phyloP scores from a whole-genome alignment of 2,888 invertebrate species.

The Euplagia quadripunctaria region DNA sequence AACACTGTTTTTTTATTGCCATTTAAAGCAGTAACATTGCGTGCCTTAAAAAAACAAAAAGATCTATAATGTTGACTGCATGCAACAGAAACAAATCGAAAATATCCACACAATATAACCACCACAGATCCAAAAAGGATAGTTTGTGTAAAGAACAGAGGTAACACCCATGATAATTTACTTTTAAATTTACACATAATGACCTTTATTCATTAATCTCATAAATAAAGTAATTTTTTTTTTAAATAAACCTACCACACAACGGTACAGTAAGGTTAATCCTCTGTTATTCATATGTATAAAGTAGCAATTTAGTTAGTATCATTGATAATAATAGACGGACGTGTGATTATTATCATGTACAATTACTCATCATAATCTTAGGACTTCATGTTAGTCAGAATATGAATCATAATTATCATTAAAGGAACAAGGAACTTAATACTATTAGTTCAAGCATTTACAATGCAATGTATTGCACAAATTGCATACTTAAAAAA shows the following conservation, averaged over 20 bases:
- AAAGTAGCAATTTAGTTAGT: not conserved
- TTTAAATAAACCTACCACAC: too few species aligned
- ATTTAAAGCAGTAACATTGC: not conserved
- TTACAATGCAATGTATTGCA: not conserved
- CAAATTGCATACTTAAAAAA: not conserved
- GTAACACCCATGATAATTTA: not conserved
- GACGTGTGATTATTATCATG: not conserved
- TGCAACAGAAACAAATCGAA: too few species aligned
- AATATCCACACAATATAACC: too few species aligned
- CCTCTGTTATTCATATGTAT: not conserved
- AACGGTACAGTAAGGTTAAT: not conserved
- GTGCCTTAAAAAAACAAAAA: not conserved
- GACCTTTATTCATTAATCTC: not conserved
- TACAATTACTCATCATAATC: not conserved
- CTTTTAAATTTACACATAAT: not conserved
- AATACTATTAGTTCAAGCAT: not conserved
- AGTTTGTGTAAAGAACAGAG: not conserved
- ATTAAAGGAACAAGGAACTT: not conserved
- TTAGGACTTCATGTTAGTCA: not conserved
- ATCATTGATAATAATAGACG: not conserved
- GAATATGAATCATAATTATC: constrained; percentile 7
- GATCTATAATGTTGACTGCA: too few species aligned
- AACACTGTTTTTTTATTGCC: not conserved
- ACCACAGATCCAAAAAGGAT: not conserved
- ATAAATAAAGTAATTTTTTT: not conserved